A percentile compares a stretch with the other conserved stretches of the same genome.
phyloP scores from a whole-genome alignment of 2,113 vertebrate genomes.

The Geococcyx californianus region DNA sequence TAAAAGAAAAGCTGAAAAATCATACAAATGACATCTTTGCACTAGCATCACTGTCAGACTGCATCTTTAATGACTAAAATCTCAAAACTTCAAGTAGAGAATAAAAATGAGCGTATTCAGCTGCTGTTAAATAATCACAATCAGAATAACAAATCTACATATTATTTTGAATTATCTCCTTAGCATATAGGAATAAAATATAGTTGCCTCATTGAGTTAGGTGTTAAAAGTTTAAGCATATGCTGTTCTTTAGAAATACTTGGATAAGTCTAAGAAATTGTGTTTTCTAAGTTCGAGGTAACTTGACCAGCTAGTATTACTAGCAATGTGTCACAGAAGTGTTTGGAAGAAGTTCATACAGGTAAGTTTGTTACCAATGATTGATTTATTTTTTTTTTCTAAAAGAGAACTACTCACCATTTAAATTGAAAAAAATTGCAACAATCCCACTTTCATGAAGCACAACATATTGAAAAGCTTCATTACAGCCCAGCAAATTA shows the following conservation, averaged over 20 bases:
- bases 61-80: background rate
- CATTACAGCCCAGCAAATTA: background rate
- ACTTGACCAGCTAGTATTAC: background rate
- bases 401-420: background rate
- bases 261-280: background rate
- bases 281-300: background rate
- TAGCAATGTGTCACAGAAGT: background rate
- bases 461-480: background rate
- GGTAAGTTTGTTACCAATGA: background rate
- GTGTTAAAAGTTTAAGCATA: background rate
- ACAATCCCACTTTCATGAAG: background rate
- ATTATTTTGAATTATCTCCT: background rate
- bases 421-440: background rate
- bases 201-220: background rate
- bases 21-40: background rate
- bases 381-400: background rate
- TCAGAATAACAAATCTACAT: background rate
- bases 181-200: background rate
- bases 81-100: background rate
- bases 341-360: background rate
- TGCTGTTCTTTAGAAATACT: background rate
- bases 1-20: background rate
- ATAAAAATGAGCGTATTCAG: background rate
- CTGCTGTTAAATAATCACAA: slow-evolving; percentile 13
- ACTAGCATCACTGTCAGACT: background rate